Base-by-base conservation (phyloP, 2,888 invertebrate species). In the Suillia variegata region DNA sequence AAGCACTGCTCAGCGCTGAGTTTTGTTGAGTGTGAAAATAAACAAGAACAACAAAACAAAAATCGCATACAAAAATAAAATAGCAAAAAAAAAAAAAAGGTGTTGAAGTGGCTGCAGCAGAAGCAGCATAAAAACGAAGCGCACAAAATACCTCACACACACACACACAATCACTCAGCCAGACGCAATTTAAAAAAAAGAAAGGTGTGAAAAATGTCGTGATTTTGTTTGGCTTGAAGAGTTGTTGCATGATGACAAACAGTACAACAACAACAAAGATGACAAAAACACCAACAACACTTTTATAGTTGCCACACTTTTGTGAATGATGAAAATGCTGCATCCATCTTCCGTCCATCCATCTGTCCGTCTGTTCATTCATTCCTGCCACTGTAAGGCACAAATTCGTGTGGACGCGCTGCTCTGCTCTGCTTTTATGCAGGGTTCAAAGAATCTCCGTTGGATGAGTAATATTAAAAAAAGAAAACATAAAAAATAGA, bases 41-140 rank as follows among this genome's bases (percentile, higher is more conserved):
- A n/a, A n/a, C n/a, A n/a, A n/a, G n/a, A n/a, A n/a, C n/a, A n/a
- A 38, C 10, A 38, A 38, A n/a, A 38, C 38, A 38, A 38, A 38
- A 38, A 38, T 10, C 12, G 31, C 38, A 10, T 38, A 10, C 38
- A 38, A n/a, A 38, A 38, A 38, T 10, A 38, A 38, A 38, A 38
- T n/a, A 5, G 38, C 38, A 38, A 8, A 38, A 26, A 26, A 31
- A 24, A 70, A 70, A 66, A 66, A 66, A 66, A 74, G 74, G 67
- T 75, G 73, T 66, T 74, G 67, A 70, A 75, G 73, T 74, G 75
- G 45, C 63, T 61, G 50, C 47, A 51, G 18, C 34, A 45, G 21
- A 38, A 13, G 24, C 55, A 45, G 45, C 52, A 51, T 2, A 47
- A 54, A 58, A 33, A 12, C 13, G 38, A 48, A n/a, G 2, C 18